Evolutionary conservation across 2,797 vertebrate species (phyloP).

Genomic region (Pseudotriccus pelzelni): DNA sequence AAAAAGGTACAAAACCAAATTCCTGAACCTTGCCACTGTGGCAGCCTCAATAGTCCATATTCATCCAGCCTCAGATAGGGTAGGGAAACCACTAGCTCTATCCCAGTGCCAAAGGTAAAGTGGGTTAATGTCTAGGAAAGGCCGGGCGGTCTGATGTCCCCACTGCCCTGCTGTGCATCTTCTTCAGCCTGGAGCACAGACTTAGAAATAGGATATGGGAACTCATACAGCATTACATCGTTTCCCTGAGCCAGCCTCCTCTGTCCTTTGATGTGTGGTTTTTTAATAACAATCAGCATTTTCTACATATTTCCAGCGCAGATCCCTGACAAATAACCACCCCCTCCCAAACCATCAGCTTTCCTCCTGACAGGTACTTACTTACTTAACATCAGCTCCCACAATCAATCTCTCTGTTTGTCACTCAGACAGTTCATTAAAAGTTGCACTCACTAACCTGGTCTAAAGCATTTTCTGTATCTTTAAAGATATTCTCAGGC

Average conservation of each 20-base stretch:
- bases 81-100: neutral
- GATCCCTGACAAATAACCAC: neutral
- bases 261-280: neutral
- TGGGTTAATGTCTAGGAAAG: neutral
- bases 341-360: neutral
- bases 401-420: neutral
- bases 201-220: neutral
- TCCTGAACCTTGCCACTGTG: neutral
- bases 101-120: neutral
- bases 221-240: neutral
- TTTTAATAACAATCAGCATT: neutral
- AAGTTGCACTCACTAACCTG: neutral
- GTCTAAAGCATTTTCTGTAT: neutral
- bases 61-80: neutral
- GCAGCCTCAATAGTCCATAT: neutral
- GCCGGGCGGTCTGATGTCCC: neutral
- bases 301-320: neutral
- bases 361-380: neutral
- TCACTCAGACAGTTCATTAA: neutral
- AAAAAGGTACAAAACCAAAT: neutral
- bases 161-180: rapidly evolving
- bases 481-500: neutral
- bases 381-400: neutral
- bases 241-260: neutral
- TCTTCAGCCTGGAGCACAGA: neutral